phyloP scores from a whole-genome alignment of 2,888 invertebrate genomes.

The Callinectes sapidus region DNA sequence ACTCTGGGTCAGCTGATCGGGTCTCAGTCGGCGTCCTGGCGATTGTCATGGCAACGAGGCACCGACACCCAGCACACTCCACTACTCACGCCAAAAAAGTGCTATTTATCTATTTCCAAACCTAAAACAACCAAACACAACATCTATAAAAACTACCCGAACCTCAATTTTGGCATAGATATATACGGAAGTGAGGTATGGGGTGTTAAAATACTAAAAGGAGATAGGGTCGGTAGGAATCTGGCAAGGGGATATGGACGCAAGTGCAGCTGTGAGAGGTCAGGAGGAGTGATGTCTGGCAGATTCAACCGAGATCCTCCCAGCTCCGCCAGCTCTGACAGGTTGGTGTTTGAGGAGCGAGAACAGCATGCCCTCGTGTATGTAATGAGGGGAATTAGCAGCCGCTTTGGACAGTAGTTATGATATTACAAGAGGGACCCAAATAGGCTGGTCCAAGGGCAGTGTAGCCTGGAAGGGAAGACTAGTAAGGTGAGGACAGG shows the following conservation, averaged over 20 bases:
- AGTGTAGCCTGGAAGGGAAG: not conserved
- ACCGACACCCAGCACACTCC: not conserved
- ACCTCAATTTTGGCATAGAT: not conserved
- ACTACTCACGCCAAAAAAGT: not conserved
- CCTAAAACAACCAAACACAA: not conserved
- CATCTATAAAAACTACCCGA: not conserved
- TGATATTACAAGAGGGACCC: not conserved
- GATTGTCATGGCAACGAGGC: slow-evolving; percentile 48
- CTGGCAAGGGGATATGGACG: slow-evolving; percentile 61
- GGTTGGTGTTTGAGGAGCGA: slow-evolving; percentile 79
- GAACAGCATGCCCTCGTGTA: not conserved
- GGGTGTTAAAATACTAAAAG: not conserved
- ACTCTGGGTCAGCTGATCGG: slow-evolving; percentile 44
- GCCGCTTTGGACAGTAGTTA: not conserved
- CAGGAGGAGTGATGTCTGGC: slow-evolving; percentile 70
- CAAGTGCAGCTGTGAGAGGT: slow-evolving; percentile 56
- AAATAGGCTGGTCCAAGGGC: not conserved
- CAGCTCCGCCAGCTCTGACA: slow-evolving; percentile 93
- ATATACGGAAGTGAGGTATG: not conserved
- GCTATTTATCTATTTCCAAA: not conserved
- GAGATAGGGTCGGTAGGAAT: not conserved
- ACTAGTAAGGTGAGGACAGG: not conserved
- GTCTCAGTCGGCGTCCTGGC: not conserved
- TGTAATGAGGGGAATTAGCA: not conserved
- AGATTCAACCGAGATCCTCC: slow-evolving; percentile 81